Conservation (phyloP, 2,113 vertebrate species). For the Gymnorhina tibicen region DNA sequence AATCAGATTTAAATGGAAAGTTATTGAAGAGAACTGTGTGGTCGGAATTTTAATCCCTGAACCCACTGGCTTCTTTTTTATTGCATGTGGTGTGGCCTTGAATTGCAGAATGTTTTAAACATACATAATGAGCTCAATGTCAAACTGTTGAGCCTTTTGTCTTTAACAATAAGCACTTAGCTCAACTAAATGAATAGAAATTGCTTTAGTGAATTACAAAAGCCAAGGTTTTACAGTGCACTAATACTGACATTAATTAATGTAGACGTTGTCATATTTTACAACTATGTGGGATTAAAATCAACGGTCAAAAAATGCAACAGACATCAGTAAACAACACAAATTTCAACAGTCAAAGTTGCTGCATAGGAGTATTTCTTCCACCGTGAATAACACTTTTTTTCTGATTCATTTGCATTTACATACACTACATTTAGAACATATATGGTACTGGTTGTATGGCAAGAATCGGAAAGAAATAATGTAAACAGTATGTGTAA, state of each 20-base stretch:
- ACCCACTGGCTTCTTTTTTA: slow-evolving; percentile 67
- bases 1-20: slow-evolving; percentile 63
- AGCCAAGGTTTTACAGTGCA: slow-evolving; percentile 68
- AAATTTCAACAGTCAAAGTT: neutral
- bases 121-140: slow-evolving; percentile 88
- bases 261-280: slow-evolving; percentile 62
- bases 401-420: neutral
- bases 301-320: neutral
- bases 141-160: slow-evolving; percentile 87
- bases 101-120: slow-evolving; percentile 89
- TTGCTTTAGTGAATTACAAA: slow-evolving; percentile 92
- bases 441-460: neutral
- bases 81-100: slow-evolving; percentile 82
- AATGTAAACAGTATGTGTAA: neutral
- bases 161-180: slow-evolving; percentile 89
- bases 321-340: neutral
- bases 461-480: neutral
- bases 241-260: slow-evolving; percentile 64
- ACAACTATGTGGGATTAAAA: slow-evolving; percentile 46
- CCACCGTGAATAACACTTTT: neutral
- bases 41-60: slow-evolving; percentile 79
- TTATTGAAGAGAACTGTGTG: slow-evolving; percentile 54
- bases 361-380: neutral
- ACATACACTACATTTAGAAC: neutral
- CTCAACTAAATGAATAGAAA: slow-evolving; percentile 90